Evolutionary conservation across 2,113 vertebrate species (phyloP).

Genomic region (Sturnus vulgaris): DNA sequence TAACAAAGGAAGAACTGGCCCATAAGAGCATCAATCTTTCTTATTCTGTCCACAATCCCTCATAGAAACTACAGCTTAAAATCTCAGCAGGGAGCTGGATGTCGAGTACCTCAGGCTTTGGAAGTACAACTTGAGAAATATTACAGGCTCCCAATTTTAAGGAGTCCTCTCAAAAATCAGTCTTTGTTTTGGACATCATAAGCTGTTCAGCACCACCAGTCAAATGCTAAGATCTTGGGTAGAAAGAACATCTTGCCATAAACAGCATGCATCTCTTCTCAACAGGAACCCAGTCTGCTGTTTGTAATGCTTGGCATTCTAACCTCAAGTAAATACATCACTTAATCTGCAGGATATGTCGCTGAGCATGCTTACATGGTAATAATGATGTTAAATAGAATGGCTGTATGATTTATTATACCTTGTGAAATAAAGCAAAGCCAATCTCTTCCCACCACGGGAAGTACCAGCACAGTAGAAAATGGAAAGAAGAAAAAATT

Average conservation of each 20-base stretch:
- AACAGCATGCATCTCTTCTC: slow-evolving; percentile 19
- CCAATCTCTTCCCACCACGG: slow-evolving; percentile 59
- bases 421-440: slow-evolving; percentile 65
- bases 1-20: background rate
- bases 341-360: slow-evolving; percentile 47
- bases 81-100: background rate
- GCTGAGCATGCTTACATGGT: slow-evolving; percentile 58
- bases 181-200: background rate
- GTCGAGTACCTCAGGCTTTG: background rate
- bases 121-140: background rate
- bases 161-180: background rate
- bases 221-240: background rate
- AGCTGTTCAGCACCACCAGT: background rate
- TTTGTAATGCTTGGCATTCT: slow-evolving; percentile 48
- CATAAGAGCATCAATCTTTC: background rate
- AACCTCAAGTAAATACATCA: slow-evolving; percentile 65
- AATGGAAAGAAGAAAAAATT: slow-evolving; percentile 66
- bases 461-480: slow-evolving; percentile 68
- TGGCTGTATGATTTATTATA: slow-evolving; percentile 69
- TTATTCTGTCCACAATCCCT: background rate
- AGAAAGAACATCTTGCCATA: background rate
- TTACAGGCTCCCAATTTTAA: background rate
- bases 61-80: background rate
- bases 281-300: slow-evolving; percentile 31
- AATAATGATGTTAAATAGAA: slow-evolving; percentile 58